phyloP scores from a whole-genome alignment of 1,140 invertebrate genomes.

The Pseudomyrmex concolor region DNA sequence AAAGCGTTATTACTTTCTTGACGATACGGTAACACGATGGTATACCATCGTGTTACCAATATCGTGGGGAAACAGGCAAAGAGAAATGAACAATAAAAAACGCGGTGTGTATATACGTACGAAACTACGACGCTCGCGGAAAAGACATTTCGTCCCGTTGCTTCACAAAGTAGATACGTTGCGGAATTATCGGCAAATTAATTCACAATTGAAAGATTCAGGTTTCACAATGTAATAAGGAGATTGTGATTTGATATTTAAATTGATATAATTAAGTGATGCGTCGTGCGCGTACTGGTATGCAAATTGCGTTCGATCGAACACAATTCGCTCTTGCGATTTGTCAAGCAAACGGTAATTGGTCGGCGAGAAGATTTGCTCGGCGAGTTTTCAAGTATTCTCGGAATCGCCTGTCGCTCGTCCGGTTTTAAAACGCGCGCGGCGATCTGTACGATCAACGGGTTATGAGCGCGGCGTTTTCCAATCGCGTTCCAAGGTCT shows the following conservation, averaged over 20 bases:
- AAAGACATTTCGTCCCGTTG: conserved; percentile 45
- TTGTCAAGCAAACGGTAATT: not conserved
- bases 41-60: conserved; percentile 11
- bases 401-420: conserved; percentile 6
- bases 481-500: conserved; percentile 72
- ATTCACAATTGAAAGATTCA: conserved; percentile 37
- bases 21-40: not conserved
- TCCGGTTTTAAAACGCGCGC: conserved; percentile 6
- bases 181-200: conserved; percentile 24
- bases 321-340: not conserved
- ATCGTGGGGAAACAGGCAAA: conserved; percentile 46
- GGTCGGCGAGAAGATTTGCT: not conserved
- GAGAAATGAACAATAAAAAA: conserved; percentile 17
- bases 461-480: conserved; percentile 53
- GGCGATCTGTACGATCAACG: conserved; percentile 24
- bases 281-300: not conserved
- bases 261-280: conserved; percentile 19
- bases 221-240: conserved; percentile 5
- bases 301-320: conserved; percentile 18
- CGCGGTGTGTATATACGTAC: not conserved
- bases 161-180: conserved; percentile 18
- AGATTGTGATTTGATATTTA: not conserved
- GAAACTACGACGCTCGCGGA: conserved; percentile 20
- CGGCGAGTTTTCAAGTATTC: conserved; percentile 50
- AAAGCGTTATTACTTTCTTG: not conserved